A percentile compares a stretch with the other conserved stretches of the same genome.
Evolutionary conservation across 1,140 invertebrate genomes (phyloP).

Genomic region (Diorhabda sublineata): DNA sequence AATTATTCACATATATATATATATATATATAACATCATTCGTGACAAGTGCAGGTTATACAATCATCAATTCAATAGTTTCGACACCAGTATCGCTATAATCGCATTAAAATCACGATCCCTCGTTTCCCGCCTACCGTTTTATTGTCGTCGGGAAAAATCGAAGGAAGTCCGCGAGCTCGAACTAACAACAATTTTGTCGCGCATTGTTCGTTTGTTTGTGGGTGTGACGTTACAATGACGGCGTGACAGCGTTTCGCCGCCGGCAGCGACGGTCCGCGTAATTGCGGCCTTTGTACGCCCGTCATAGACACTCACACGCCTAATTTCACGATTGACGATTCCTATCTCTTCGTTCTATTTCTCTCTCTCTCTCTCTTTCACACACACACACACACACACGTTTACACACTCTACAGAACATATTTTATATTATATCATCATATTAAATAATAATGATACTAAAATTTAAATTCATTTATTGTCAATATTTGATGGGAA

Average conservation of each 20-base stretch:
- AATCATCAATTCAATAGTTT: not conserved
- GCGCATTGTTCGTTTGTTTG: conserved; percentile 28
- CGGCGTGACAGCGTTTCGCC: conserved; percentile 10
- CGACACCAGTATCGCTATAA: conserved; percentile 9
- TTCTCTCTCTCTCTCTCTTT: not conserved
- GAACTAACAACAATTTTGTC: conserved; percentile 16
- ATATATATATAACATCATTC: not conserved
- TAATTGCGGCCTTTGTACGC: conserved; percentile 44
- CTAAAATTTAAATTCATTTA: no score
- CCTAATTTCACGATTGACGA: conserved; percentile 41
- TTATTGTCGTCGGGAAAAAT: not conserved
- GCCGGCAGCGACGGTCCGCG: conserved; percentile 41
- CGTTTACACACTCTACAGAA: no score
- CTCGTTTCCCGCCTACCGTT: not conserved
- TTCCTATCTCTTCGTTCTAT: not conserved
- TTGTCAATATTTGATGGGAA: no score
- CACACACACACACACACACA: not conserved
- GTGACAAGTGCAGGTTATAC: not conserved
- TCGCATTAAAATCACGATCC: conserved; percentile 5
- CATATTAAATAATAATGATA: no score
- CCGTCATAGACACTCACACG: conserved; percentile 44
- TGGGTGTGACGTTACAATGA: conserved; percentile 41
- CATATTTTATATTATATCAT: no score
- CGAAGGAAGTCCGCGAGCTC: not conserved
- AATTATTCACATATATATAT: not conserved